Conservation (phyloP, 2,888 invertebrate species). For the Lysandra bellargus region DNA sequence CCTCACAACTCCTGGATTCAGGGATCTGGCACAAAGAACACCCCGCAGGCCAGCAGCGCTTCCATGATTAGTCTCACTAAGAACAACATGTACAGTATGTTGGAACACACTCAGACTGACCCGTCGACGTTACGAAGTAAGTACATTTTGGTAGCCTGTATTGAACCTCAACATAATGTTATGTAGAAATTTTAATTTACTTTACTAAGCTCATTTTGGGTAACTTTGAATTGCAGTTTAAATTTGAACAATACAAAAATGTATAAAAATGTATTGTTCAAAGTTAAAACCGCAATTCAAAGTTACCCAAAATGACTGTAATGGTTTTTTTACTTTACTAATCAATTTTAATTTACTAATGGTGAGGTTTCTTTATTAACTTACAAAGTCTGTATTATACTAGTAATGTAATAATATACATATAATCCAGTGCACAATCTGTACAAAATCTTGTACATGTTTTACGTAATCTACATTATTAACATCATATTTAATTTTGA, state of each 20-base stretch:
- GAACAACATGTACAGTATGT: conserved; percentile 63
- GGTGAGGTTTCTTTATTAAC: not conserved
- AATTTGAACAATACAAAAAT: too few relatives aligned
- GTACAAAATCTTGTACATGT: not conserved
- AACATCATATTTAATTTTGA: not conserved
- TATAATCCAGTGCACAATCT: not conserved
- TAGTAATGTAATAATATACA: not conserved
- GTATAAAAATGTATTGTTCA: too few relatives aligned
- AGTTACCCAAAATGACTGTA: too few relatives aligned
- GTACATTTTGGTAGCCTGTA: conserved; percentile 9
- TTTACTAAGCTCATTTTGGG: not conserved
- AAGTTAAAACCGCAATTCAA: too few relatives aligned
- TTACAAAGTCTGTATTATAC: not conserved
- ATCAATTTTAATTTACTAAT: not conserved
- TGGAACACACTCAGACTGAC: conserved; percentile 63
- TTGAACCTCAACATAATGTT: not conserved
- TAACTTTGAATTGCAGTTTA: too few relatives aligned
- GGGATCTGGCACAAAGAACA: conserved; percentile 67
- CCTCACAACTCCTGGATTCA: conserved; percentile 67
- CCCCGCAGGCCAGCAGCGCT: conserved; percentile 54
- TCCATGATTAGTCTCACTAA: conserved; percentile 64
- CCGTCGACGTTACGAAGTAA: conserved; percentile 63
- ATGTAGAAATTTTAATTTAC: not conserved
- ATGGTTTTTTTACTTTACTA: too few relatives aligned
- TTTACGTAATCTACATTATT: not conserved